Base-by-base conservation (phyloP, 2,888 invertebrate genomes). In the Andrena minutula region DNA sequence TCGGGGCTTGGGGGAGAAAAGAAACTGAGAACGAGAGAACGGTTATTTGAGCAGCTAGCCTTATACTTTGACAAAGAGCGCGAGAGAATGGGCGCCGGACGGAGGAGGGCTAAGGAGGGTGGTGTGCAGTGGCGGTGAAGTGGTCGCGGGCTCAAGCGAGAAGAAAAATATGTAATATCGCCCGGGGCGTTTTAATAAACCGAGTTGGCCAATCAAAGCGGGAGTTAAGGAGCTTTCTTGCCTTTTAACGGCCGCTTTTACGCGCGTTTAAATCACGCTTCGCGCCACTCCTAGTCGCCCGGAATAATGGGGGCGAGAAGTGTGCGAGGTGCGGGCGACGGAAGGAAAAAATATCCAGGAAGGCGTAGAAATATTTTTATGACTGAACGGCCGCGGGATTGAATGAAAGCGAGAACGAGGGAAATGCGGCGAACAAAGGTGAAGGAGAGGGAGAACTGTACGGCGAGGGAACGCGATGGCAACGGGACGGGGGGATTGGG, bases 211-310 rank as follows among this genome's bases (percentile, higher is more conserved):
- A 93, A 94, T 93, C 92, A 93, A 93, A 92, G 88, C 90, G 86
- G 89, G 88, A 88, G 88, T 92, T 89, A 92, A 93, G 92, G 91
- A 92, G 92, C 90, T 88, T 93, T 92, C 92, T 93, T 91, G 92
- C 92, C 90, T 93, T 93, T 94, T 94, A 93, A 93, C 93, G 92
- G 89, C 87, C 91, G 86, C 76, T 93, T 93, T 93, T 93, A 93
- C 90, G 93, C 89, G 89, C 92, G 91, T 89, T 93, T 93, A 92
- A 93, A 93, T 93, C 93, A 93, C 92, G 91, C 92, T 92, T 82
- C 76, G 81, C 75, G 77, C 79, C 77, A 74, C 82, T 79, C 79
- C 74, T 84, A 47, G 76, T 58, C 83, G 64, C 12, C 53, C 26
- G 63, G 85, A 79, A 87, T 82, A 87, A 87, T 66, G 69, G 71